Conservation (phyloP, 2,113 vertebrate genomes). For the Zeus faber region DNA sequence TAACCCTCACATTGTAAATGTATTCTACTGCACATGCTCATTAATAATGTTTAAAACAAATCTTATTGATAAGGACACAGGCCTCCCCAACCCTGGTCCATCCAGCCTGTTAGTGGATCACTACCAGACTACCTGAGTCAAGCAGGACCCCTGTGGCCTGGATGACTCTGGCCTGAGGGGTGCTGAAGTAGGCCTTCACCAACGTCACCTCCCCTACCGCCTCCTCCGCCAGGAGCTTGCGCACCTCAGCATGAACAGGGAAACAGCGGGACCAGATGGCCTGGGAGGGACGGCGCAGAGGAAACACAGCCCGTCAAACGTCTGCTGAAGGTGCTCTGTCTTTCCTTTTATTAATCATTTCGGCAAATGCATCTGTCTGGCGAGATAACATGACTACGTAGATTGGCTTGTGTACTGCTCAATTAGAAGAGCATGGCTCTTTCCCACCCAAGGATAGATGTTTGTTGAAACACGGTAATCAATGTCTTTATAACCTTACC, state of each 20-base stretch:
- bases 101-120: not conserved
- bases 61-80: no score
- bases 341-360: no score
- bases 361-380: no score
- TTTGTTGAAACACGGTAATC: not conserved
- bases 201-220: conserved; percentile 72
- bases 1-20: not conserved
- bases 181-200: conserved; percentile 65
- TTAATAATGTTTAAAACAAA: conserved; percentile 28
- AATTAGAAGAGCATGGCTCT: no score
- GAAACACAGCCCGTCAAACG: not conserved
- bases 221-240: conserved; percentile 56
- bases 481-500: conserved; percentile 27
- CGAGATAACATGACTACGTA: no score
- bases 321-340: no score
- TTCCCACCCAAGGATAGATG: no score
- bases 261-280: conserved; percentile 73
- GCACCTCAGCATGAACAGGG: conserved; percentile 62
- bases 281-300: conserved; percentile 34
- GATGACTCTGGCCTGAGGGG: conserved; percentile 39
- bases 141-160: conserved; percentile 41
- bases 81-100: not conserved
- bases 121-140: conserved; percentile 63
- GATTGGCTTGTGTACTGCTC: no score
- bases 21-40: not conserved